Percentiles rank a stretch among this genome's conserved stretches.
Evolutionary conservation across 1,140 invertebrate genomes (phyloP).

Genomic region (Adelges cooleyi): DNA sequence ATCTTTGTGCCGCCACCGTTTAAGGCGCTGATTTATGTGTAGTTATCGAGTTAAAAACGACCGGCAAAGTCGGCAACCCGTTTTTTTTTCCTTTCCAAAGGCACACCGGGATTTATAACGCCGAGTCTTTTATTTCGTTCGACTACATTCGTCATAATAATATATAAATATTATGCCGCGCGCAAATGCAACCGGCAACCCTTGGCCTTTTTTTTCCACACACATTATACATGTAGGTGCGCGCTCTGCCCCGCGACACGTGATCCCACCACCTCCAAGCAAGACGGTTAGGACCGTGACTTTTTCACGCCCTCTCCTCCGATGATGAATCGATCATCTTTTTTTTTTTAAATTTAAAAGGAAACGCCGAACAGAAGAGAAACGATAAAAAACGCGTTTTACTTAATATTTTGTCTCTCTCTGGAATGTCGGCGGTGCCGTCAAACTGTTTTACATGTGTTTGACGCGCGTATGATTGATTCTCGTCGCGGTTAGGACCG

Average conservation of each 20-base stretch:
- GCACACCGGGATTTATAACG: background rate
- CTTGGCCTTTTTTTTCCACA: background rate
- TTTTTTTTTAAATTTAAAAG: constrained; percentile 23
- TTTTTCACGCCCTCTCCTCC: constrained; percentile 9
- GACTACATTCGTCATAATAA: constrained; percentile 24
- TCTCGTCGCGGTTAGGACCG: background rate
- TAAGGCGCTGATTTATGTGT: constrained; percentile 4
- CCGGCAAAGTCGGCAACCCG: constrained; percentile 14
- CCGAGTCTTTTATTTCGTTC: constrained; percentile 10
- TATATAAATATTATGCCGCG: background rate
- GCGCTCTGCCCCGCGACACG: background rate
- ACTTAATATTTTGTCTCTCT: background rate
- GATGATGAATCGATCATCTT: constrained; percentile 27
- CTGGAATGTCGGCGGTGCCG: constrained; percentile 14
- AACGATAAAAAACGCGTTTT: background rate
- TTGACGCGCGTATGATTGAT: constrained; percentile 29
- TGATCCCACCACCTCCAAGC: background rate
- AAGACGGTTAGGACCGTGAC: background rate
- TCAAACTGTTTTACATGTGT: constrained; percentile 23
- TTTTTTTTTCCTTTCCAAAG: too few species aligned
- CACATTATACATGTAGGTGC: background rate
- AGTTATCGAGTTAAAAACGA: constrained; percentile 20
- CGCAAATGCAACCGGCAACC: background rate
- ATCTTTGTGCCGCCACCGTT: constrained; percentile 1
- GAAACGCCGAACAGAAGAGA: background rate